Percentiles rank a stretch among this genome's conserved stretches.
Conservation (phyloP, 2,797 vertebrate genomes). For the Nyctalus aviator region DNA sequence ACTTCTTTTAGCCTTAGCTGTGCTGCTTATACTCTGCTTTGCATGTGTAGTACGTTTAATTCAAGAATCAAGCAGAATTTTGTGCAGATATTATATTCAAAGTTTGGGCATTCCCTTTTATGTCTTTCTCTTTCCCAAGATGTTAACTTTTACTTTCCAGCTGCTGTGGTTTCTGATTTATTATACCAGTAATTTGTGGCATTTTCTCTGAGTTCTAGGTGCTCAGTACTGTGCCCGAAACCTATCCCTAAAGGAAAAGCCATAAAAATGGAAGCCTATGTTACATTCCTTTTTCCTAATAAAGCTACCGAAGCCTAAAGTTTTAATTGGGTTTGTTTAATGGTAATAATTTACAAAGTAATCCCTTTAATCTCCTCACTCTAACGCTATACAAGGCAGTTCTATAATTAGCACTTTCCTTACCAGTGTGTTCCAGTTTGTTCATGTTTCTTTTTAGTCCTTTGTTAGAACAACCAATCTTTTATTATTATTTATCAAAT, state of each 20-base stretch:
- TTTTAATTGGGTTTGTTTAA: conserved; percentile 25
- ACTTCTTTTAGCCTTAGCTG: not conserved
- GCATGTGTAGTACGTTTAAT: not conserved
- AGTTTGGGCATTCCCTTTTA: not conserved
- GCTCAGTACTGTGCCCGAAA: not conserved
- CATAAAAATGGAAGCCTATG: not conserved
- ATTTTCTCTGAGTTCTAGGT: not conserved
- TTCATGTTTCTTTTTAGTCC: not conserved
- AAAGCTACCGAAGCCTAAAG: not conserved
- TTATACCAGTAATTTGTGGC: not conserved
- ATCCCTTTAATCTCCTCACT: not conserved
- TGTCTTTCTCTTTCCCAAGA: not conserved
- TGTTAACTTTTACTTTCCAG: conserved; percentile 32
- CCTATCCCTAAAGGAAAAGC: not conserved
- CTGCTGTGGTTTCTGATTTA: not conserved
- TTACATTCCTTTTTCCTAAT: not conserved
- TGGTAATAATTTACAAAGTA: not conserved
- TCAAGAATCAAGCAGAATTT: not conserved
- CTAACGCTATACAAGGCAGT: not conserved
- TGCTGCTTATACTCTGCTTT: not conserved
- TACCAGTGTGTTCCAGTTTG: not conserved
- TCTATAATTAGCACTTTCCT: conserved; percentile 25
- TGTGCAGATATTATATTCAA: not conserved
- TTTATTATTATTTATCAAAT: too few relatives aligned
- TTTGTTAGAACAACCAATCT: conserved; percentile 2